phyloP scores from a whole-genome alignment of 2,797 vertebrate genomes.

The Amblyopsis hoosieri region DNA sequence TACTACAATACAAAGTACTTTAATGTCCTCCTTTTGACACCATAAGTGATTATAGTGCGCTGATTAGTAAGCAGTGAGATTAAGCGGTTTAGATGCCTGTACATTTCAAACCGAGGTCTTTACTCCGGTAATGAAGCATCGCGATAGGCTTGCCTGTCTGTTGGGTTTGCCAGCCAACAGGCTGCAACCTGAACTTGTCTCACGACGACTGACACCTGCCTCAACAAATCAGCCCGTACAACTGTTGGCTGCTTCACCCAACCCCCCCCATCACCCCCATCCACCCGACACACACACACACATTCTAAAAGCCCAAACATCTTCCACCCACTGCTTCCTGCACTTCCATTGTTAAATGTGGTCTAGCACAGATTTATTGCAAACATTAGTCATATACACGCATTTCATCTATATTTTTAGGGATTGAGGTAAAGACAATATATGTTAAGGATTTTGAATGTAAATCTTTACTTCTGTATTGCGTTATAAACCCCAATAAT shows the following conservation, averaged over 20 bases:
- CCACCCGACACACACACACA: slow-evolving; percentile 1
- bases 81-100: neutral
- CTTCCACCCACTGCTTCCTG: neutral
- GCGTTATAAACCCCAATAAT: no score
- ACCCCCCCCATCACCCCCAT: neutral
- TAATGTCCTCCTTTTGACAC: neutral
- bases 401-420: no score
- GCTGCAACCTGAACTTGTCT: slow-evolving; percentile 36
- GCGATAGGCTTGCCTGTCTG: slow-evolving; percentile 12
- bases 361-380: no score
- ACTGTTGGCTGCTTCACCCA: neutral
- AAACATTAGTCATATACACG: no score
- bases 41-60: neutral
- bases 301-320: neutral
- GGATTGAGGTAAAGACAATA: no score
- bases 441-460: no score
- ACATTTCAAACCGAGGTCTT: slow-evolving; percentile 1
- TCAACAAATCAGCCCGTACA: neutral
- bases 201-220: neutral
- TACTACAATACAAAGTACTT: no score
- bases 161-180: slow-evolving; percentile 36
- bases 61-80: neutral
- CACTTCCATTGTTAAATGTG: no score
- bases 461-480: no score
- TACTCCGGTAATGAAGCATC: slow-evolving; percentile 27